Conservation (phyloP, 2,888 invertebrate genomes). For the Listrodromus nycthemerus region DNA sequence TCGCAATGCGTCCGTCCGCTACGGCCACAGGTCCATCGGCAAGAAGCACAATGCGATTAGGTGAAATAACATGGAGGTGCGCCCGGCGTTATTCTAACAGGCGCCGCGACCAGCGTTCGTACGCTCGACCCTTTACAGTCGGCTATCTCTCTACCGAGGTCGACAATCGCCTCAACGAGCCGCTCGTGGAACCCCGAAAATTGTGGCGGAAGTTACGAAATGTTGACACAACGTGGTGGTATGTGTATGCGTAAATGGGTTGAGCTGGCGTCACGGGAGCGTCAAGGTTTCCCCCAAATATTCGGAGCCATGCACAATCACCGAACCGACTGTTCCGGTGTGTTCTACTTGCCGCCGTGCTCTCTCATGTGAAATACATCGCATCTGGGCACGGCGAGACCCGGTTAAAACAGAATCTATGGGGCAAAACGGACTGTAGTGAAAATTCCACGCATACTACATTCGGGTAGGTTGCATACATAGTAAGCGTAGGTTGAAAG, state of each 20-base stretch:
- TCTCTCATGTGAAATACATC: conserved; percentile 7
- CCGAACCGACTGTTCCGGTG: conserved; percentile 17
- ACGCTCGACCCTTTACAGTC: conserved; percentile 40
- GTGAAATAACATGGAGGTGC: conserved; percentile 39
- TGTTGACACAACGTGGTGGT: conserved; percentile 33
- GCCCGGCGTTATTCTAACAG: conserved; percentile 21
- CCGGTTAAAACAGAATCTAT: too few relatives aligned
- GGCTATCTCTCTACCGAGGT: conserved; percentile 24
- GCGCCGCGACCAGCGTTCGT: conserved; percentile 29
- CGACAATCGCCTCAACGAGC: conserved; percentile 39
- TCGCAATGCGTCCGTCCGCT: not conserved
- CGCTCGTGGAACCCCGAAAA: conserved; percentile 40
- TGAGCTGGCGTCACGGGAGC: conserved; percentile 9
- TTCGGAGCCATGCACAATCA: conserved; percentile 21
- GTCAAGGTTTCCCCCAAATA: conserved; percentile 49
- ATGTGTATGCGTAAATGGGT: not conserved
- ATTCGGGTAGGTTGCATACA: too few relatives aligned
- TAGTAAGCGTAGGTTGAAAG: too few relatives aligned
- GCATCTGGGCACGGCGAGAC: not conserved
- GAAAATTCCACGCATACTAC: too few relatives aligned
- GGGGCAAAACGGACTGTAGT: too few relatives aligned
- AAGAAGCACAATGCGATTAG: not conserved
- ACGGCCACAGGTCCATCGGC: not conserved
- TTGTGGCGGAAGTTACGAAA: conserved; percentile 56
- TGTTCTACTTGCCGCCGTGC: conserved; percentile 3